phyloP scores from a whole-genome alignment of 2,797 vertebrate genomes.

The Vespertilio murinus region DNA sequence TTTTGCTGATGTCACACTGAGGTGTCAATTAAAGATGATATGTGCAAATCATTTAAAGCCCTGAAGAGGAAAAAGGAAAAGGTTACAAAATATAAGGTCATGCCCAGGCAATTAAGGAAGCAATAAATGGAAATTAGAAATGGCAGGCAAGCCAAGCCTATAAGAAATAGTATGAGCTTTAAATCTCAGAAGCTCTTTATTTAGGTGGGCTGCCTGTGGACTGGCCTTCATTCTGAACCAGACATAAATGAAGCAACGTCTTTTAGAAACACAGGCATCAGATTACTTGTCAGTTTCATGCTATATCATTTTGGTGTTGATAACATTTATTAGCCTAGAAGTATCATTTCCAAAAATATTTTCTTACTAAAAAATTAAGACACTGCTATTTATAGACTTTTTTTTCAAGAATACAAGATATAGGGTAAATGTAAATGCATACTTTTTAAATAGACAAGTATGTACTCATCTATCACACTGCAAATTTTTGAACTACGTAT shows the following conservation, averaged over 20 bases:
- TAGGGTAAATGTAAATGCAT: not conserved
- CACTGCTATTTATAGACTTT: not conserved
- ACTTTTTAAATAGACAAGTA: not conserved
- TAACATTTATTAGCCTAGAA: not conserved
- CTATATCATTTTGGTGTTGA: not conserved
- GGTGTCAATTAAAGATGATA: conserved; percentile 86
- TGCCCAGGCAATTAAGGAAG: conserved; percentile 78
- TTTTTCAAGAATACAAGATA: not conserved
- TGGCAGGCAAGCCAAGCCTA: conserved; percentile 47
- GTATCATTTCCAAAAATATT: not conserved
- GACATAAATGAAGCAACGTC: not conserved
- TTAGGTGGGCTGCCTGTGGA: not conserved
- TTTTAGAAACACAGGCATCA: conserved; percentile 25
- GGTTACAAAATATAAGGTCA: conserved; percentile 80
- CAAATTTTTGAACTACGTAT: not conserved
- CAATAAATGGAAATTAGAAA: conserved; percentile 79
- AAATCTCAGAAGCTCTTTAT: conserved; percentile 12
- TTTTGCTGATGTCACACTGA: conserved; percentile 82
- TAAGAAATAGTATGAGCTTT: conserved; percentile 2
- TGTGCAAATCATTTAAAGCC: conserved; percentile 82
- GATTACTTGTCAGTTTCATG: not conserved
- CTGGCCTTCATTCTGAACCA: not conserved
- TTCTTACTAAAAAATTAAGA: conserved; percentile 19
- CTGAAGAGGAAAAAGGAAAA: conserved; percentile 82
- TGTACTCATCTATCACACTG: not conserved